Evolutionary conservation across 2,888 invertebrate genomes (phyloP).

Genomic region (Watsonalla cultraria): DNA sequence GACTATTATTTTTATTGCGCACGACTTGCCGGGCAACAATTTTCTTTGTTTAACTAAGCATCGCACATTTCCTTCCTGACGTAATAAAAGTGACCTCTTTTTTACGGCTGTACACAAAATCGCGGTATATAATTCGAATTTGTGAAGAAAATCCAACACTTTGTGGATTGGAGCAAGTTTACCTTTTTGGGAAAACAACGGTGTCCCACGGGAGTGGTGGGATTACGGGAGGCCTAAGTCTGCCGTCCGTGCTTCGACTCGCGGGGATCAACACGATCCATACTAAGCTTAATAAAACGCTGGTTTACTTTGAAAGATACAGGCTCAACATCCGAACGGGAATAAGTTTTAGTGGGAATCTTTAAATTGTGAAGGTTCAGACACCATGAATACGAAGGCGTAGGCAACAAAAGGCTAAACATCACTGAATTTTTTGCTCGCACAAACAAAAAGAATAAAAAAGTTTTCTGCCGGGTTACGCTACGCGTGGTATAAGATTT

Average conservation of each 20-base stretch:
- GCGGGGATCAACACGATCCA: slow-evolving; percentile 42
- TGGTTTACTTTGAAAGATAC: neutral
- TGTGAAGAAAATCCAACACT: slow-evolving; percentile 64
- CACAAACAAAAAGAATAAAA: too few relatives aligned
- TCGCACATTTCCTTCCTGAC: slow-evolving; percentile 43
- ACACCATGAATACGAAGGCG: too few relatives aligned
- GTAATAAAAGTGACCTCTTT: slow-evolving; percentile 62
- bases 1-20: slow-evolving; percentile 43
- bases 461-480: too few relatives aligned
- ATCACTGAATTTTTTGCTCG: too few relatives aligned
- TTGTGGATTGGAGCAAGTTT: slow-evolving; percentile 53
- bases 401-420: too few relatives aligned
- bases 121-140: slow-evolving; percentile 61
- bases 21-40: slow-evolving; percentile 44
- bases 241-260: slow-evolving; percentile 35
- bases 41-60: slow-evolving; percentile 66
- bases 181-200: slow-evolving; percentile 56
- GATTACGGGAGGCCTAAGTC: slow-evolving; percentile 38
- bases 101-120: slow-evolving; percentile 50
- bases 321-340: neutral
- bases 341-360: neutral
- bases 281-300: slow-evolving; percentile 50
- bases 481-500: too few relatives aligned
- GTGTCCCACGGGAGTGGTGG: slow-evolving; percentile 35
- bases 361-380: neutral